Percentiles rank a stretch among this genome's conserved stretches.
Conservation (phyloP, 2,113 vertebrate species). For the Tonatia bakeri region DNA sequence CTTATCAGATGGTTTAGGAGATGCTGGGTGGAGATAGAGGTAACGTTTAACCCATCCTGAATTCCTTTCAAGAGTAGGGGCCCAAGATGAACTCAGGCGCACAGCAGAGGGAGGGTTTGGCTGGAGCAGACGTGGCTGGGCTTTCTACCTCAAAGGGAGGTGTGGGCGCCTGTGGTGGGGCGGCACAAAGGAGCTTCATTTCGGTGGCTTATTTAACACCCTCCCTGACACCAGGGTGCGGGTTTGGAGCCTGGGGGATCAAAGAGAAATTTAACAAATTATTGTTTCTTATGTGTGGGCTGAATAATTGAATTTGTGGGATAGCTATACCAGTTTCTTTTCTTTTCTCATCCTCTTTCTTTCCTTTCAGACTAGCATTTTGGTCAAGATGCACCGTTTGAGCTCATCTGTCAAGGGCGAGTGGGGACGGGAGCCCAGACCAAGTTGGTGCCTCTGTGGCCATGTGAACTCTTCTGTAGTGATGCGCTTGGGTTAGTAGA, state of each 20-base stretch:
- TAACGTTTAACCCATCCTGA: constrained; percentile 86
- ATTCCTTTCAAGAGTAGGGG: constrained; percentile 69
- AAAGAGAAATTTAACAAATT: constrained; percentile 46
- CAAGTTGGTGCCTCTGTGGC: background rate
- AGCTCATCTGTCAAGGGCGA: background rate
- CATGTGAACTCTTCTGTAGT: accelerated
- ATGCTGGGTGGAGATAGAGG: constrained; percentile 88
- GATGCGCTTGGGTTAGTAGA: background rate
- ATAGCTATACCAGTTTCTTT: background rate
- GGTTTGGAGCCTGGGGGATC: constrained; percentile 34
- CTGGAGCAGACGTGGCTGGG: background rate
- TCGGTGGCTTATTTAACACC: background rate
- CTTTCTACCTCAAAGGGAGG: background rate
- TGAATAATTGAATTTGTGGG: constrained; percentile 23
- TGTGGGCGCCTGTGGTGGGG: background rate
- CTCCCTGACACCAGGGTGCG: background rate
- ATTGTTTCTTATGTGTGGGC: background rate
- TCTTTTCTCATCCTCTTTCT: background rate
- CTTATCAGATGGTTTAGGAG: constrained; percentile 90
- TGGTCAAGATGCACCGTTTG: background rate
- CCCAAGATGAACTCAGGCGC: background rate
- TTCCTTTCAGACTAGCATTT: background rate
- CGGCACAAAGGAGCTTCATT: background rate
- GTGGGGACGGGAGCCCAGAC: background rate
- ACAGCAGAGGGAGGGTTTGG: constrained; percentile 14